Percentiles rank a stretch among this genome's conserved stretches.
Evolutionary conservation across 2,113 vertebrate genomes (phyloP).

Genomic region (Seriola dumerili): DNA sequence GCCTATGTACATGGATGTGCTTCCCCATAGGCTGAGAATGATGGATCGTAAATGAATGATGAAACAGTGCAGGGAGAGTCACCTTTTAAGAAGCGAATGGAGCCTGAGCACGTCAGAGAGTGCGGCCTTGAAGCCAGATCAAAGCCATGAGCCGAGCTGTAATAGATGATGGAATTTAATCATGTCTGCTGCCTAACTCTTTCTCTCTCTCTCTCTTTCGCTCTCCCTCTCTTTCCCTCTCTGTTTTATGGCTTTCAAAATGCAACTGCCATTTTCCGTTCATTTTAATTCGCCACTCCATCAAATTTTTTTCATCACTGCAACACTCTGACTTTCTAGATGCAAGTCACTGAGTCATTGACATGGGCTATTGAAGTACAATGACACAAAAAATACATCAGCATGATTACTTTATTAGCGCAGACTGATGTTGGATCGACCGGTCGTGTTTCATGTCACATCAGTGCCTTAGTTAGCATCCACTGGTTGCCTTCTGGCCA

Average conservation of each 20-base stretch:
- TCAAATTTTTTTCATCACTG: constrained; percentile 42
- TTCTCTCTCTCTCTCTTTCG: constrained; percentile 16
- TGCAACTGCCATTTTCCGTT: constrained; percentile 42
- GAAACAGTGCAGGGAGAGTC: constrained; percentile 70
- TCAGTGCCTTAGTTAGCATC: constrained; percentile 42
- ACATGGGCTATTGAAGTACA: constrained; percentile 33
- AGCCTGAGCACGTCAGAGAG: constrained; percentile 51
- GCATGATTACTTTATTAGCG: constrained; percentile 58
- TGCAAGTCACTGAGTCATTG: constrained; percentile 58
- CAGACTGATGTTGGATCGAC: constrained; percentile 50
- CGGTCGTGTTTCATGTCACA: constrained; percentile 60
- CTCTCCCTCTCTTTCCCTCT: constrained; percentile 18
- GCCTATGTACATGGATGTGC: constrained; percentile 37
- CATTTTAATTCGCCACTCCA: constrained; percentile 47
- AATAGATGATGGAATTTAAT: constrained; percentile 81
- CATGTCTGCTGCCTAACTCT: constrained; percentile 63
- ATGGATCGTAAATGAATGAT: constrained; percentile 75
- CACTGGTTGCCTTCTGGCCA: constrained; percentile 36
- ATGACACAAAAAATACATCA: constrained; percentile 32
- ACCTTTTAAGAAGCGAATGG: constrained; percentile 72
- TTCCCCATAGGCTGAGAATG: constrained; percentile 62
- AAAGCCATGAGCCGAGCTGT: constrained; percentile 68
- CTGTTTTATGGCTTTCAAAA: constrained; percentile 54
- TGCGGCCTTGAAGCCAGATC: constrained; percentile 80
- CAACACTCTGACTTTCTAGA: constrained; percentile 30